These are phyloP conservation scores for Torymus tubicola DNA, from an alignment of 2,888 invertebrate genomes.

Conservation along the genomic window DNA sequence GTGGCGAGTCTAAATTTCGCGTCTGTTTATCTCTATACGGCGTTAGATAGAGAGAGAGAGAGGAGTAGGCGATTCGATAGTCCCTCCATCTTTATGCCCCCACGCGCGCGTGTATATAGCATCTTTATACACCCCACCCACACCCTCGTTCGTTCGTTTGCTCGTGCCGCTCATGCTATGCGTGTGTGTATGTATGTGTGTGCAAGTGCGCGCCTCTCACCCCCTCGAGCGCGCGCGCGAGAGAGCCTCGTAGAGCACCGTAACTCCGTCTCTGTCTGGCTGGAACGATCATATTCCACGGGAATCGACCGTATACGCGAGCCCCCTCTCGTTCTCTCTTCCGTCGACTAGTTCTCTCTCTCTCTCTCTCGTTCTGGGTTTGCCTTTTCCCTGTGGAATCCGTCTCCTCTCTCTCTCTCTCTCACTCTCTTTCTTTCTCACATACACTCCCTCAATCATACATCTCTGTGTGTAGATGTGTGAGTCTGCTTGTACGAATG, in stretches of 20 bases:
- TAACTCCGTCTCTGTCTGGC: constrained; percentile 11
- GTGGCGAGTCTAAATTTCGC: no score
- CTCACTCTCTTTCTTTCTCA: not conserved
- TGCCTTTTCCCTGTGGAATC: constrained; percentile 57
- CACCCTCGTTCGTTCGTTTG: not conserved
- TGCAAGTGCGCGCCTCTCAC: not conserved
- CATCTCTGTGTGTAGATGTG: not conserved
- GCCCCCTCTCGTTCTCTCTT: constrained; percentile 36
- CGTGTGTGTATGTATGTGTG: constrained; percentile 8
- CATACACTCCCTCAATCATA: no score
- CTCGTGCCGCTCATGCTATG: not conserved
- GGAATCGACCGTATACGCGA: constrained; percentile 61
- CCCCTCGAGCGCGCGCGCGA: no score
- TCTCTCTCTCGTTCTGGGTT: constrained; percentile 37
- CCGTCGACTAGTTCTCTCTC: constrained; percentile 22
- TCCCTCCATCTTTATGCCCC: constrained; percentile 20
- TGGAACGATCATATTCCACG: constrained; percentile 51
- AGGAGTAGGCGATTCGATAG: no score
- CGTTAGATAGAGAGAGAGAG: no score
- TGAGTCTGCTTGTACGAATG: not conserved
- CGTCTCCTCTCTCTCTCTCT: constrained; percentile 32
- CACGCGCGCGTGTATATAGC: not conserved
- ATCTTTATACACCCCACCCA: constrained; percentile 7
- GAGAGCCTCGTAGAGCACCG: not conserved
- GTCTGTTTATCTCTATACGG: no score